phyloP scores from a whole-genome alignment of 64 coral and sea anemone genomes.

The Actinia tenebrosa region DNA sequence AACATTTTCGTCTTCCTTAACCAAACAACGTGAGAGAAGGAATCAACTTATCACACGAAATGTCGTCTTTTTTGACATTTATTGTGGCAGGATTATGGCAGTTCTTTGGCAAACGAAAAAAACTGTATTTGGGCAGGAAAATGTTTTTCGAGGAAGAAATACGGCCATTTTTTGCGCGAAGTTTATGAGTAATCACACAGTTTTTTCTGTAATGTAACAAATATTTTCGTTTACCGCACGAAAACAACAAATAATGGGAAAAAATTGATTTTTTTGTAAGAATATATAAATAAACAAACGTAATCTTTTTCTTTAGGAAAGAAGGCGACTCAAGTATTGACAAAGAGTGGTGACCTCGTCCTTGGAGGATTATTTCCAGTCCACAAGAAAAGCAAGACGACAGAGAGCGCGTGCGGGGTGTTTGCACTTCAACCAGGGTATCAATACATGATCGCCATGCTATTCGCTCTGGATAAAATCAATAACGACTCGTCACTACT shows the following conservation, averaged over 20 bases:
- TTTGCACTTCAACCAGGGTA: constrained; percentile 77
- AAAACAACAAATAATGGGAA: too few species aligned
- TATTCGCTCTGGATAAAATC: constrained; percentile 81
- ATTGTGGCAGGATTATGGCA: neutral
- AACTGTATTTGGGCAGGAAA: neutral
- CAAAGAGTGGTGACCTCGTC: constrained; percentile 52
- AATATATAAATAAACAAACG: neutral
- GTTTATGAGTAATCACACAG: too few species aligned
- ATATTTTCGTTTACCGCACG: too few species aligned
- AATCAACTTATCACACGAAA: neutral
- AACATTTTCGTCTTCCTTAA: neutral
- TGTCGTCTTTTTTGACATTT: neutral
- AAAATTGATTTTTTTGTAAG: too few species aligned
- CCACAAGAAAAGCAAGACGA: constrained; percentile 56
- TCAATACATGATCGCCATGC: constrained; percentile 79
- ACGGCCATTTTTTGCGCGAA: too few species aligned
- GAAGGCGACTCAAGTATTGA: neutral
- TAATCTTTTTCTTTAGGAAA: neutral
- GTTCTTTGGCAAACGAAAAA: neutral
- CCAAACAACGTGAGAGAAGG: neutral
- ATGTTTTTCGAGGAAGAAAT: too few species aligned
- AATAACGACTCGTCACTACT: constrained; percentile 74
- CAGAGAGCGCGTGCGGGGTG: constrained; percentile 77
- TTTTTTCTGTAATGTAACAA: too few species aligned
- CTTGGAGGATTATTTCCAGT: constrained; percentile 72